These are phyloP conservation scores for Tricholaema leucomelas DNA, from an alignment of 2,113 vertebrate species.

Conservation along the genomic window DNA sequence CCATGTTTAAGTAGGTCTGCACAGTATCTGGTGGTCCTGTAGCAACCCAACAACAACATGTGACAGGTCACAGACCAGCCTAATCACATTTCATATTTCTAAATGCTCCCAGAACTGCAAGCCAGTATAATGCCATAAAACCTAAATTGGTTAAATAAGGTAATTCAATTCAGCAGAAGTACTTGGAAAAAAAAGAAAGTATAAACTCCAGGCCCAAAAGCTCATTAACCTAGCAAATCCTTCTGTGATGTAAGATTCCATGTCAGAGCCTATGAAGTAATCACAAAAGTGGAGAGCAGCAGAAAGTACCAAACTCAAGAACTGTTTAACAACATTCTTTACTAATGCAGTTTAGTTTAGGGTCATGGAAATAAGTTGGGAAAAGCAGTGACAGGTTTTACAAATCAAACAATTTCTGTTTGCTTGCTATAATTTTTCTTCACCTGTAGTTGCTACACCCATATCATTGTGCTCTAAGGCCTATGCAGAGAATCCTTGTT, in stretches of 20 bases:
- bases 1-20: not conserved
- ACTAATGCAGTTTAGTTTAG: not conserved
- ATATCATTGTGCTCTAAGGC: not conserved
- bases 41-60: not conserved
- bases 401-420: not conserved
- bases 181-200: not conserved
- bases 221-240: not conserved
- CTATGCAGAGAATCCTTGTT: not conserved
- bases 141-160: not conserved
- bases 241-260: not conserved
- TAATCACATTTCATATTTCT: not conserved
- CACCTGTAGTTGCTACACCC: not conserved
- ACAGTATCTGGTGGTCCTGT: not conserved
- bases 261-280: not conserved
- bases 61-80: not conserved
- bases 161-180: not conserved
- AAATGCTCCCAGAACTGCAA: not conserved
- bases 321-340: not conserved
- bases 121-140: not conserved
- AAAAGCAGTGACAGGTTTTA: not conserved
- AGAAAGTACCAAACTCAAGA: not conserved
- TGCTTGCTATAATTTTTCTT: not conserved
- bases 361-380: not conserved
- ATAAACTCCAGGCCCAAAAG: not conserved
- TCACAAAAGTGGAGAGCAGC: not conserved